These are phyloP conservation scores for Salminus brasiliensis DNA, from an alignment of 2,113 vertebrate species.

Conservation along the genomic window DNA sequence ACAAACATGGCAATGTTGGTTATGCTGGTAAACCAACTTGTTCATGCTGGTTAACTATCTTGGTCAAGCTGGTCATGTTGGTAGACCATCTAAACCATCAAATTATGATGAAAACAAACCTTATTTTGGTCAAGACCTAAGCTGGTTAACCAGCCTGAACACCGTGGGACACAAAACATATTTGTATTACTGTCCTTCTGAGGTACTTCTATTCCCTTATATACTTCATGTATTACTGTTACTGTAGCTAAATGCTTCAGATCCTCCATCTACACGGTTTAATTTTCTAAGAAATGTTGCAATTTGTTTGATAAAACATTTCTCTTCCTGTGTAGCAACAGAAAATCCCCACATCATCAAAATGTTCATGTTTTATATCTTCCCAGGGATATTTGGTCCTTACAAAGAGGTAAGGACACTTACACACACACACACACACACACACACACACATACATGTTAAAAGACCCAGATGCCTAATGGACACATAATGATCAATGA, in stretches of 20 bases:
- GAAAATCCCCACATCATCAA: no score
- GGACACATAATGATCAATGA: conserved; percentile 39
- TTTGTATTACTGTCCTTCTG: neutral
- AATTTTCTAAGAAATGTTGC: neutral
- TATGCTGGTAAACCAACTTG: no score
- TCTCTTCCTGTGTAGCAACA: no score
- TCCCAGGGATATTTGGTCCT: neutral
- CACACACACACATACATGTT: conserved; percentile 30
- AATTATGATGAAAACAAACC: no score
- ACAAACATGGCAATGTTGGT: no score
- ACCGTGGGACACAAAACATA: neutral
- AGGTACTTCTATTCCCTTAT: neutral
- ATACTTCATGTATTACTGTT: neutral
- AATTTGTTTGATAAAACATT: no score
- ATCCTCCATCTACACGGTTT: no score
- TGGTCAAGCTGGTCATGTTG: no score
- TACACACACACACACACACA: conserved; percentile 31
- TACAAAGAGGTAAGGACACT: conserved; percentile 3
- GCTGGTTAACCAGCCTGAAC: no score
- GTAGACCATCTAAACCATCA: no score
- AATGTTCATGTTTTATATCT: neutral
- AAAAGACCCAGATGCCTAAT: conserved; percentile 47
- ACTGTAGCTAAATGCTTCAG: neutral
- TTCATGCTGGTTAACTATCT: no score
- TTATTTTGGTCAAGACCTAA: no score